Percentiles rank a stretch among this genome's conserved stretches.
Evolutionary conservation across 2,113 vertebrate genomes (phyloP).

Genomic region (Galeopterus variegatus): DNA sequence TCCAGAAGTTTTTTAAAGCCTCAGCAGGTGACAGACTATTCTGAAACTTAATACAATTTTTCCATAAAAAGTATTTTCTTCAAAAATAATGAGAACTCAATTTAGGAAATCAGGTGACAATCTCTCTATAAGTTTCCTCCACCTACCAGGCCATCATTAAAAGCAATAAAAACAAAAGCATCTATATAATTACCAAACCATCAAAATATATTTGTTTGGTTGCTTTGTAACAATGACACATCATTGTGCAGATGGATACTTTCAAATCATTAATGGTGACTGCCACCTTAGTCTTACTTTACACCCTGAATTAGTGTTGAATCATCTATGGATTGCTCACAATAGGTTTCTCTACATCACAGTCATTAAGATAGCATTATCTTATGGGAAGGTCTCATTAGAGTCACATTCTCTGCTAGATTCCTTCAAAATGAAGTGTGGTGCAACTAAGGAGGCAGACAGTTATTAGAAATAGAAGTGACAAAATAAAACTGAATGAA

Average conservation of each 20-base stretch:
- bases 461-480: slow-evolving; percentile 48
- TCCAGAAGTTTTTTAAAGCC: neutral
- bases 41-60: neutral
- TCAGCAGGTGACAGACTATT: neutral
- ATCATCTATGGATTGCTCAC: neutral
- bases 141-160: neutral
- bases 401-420: slow-evolving; percentile 65
- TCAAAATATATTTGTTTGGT: neutral
- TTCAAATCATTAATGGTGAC: neutral
- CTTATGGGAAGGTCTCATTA: slow-evolving; percentile 69
- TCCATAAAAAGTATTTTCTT: neutral
- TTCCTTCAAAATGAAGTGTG: slow-evolving; percentile 64
- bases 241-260: neutral
- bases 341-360: slow-evolving; percentile 29
- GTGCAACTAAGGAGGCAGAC: slow-evolving; percentile 52
- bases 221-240: neutral
- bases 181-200: neutral
- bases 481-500: slow-evolving; percentile 48
- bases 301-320: neutral
- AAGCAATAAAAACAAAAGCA: neutral
- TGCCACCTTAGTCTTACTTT: neutral
- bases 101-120: neutral
- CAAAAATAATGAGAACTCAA: neutral
- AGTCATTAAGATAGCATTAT: slow-evolving; percentile 46
- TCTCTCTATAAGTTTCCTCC: neutral